phyloP scores from a whole-genome alignment of 2,797 vertebrate species.

The Florisuga fusca region DNA sequence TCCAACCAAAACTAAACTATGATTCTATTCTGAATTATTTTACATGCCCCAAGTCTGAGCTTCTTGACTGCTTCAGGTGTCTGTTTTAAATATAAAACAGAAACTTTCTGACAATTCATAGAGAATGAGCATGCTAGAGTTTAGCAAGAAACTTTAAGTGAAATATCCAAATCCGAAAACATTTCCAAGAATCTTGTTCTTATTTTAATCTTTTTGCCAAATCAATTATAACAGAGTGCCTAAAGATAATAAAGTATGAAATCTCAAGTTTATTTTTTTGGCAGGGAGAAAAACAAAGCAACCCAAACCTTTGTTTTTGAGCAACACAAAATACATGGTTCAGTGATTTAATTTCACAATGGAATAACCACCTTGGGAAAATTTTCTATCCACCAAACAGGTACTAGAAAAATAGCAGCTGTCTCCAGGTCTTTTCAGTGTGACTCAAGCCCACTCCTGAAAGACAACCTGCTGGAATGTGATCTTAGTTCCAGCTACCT shows the following conservation, averaged over 20 bases:
- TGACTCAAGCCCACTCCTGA: not conserved
- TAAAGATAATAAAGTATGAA: not conserved
- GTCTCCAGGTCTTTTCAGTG: not conserved
- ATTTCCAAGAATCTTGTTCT: not conserved
- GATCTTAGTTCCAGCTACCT: not conserved
- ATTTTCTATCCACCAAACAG: not conserved
- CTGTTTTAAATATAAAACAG: not conserved
- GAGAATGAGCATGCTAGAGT: not conserved
- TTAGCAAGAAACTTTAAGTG: not conserved
- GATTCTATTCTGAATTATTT: not conserved
- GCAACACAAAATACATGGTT: not conserved
- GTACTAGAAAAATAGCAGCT: not conserved
- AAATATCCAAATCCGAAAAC: not conserved
- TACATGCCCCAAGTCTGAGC: not conserved
- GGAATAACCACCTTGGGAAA: not conserved
- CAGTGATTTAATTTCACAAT: not conserved
- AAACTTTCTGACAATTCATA: not conserved
- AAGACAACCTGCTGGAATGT: not conserved
- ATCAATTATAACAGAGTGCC: not conserved
- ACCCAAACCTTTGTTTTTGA: not conserved
- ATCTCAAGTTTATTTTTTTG: not conserved
- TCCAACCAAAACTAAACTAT: too few relatives aligned
- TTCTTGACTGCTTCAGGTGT: not conserved
- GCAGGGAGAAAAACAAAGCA: too few relatives aligned
- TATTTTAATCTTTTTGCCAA: not conserved